Base-by-base conservation (phyloP, 1,140 invertebrate species). In the Rhynchophorus ferrugineus region DNA sequence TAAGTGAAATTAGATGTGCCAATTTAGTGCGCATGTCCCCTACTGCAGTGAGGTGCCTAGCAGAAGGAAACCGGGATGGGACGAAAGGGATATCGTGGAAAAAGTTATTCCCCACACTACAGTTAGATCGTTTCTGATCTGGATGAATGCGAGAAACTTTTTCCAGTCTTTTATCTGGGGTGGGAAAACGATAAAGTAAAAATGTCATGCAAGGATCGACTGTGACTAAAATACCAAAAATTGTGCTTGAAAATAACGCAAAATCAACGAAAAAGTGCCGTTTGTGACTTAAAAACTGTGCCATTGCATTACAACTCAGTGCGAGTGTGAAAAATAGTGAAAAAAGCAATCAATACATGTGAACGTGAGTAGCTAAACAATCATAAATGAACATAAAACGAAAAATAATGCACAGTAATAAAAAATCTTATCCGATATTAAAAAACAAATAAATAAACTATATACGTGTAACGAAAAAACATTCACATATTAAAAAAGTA, bases 341-440 rank as follows among this genome's bases (percentile, higher is more conserved):
- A 77, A 67, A 62, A 74, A 73, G 62, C 74, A 77, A 78, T 78
- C 77, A 79, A 77, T 78, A 79, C 77, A 79, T 78, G 77, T 79
- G 76, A 77, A 75, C 74, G 76, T 79, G 77, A 78, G 76, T 78
- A 77, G 72, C 73, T 72, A 70, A 66, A 69, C 63, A 68, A 63
- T 68, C 63, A 69, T 63, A 64, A 69, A 58, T 60, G 60, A 62
- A 61, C 66, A 63, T 38, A 54, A 64, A 65, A 62, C 18, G 41
- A 56, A 54, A 60, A 54, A 16, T 39, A 56, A 60, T 52, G 50
- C 48, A 43, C 36, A 54, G 47, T 45, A 56, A 49, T 56, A 38
- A 51, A 21, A 21, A 54, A 45, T 46, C 8, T 33, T 43, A 34
- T 48, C 36, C 38, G 29, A 49, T 17, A 13, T 48, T 47, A 47